A percentile compares a stretch with the other conserved stretches of the same genome.
Evolutionary conservation across 2,113 vertebrate genomes (phyloP).

Genomic region (Rhynchomys soricoides): DNA sequence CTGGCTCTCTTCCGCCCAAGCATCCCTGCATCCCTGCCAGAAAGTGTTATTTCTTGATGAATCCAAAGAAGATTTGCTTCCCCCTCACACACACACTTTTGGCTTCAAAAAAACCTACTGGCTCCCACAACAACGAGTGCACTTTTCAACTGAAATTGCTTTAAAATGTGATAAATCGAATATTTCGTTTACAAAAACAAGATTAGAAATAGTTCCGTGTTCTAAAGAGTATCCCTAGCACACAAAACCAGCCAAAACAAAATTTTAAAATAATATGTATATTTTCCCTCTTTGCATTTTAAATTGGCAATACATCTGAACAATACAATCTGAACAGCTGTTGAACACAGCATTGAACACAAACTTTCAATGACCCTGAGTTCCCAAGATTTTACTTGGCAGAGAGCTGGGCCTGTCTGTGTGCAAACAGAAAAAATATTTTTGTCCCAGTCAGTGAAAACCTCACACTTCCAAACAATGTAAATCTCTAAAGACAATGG

Average conservation of each 20-base stretch:
- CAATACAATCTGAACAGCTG: background rate
- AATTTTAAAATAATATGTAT: background rate
- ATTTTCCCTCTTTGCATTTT: conserved; percentile 19
- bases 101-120: conserved; percentile 50
- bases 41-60: conserved; percentile 71
- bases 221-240: background rate
- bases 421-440: background rate
- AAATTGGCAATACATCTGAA: background rate
- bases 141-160: conserved; percentile 43
- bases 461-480: background rate
- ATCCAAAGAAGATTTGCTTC: conserved; percentile 31
- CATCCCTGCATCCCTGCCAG: conserved; percentile 22
- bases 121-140: conserved; percentile 31
- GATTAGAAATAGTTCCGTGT: conserved; percentile 32
- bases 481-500: background rate
- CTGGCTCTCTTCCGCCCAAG: conserved; percentile 42
- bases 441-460: conserved; percentile 29
- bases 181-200: conserved; percentile 53
- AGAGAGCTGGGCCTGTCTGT: background rate
- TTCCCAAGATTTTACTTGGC: background rate
- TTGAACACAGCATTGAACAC: background rate
- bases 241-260: conserved; percentile 40
- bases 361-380: conserved; percentile 24
- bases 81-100: background rate
- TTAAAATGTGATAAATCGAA: conserved; percentile 59